phyloP scores from a whole-genome alignment of 2,113 vertebrate species.

The Lophotis ruficrista region DNA sequence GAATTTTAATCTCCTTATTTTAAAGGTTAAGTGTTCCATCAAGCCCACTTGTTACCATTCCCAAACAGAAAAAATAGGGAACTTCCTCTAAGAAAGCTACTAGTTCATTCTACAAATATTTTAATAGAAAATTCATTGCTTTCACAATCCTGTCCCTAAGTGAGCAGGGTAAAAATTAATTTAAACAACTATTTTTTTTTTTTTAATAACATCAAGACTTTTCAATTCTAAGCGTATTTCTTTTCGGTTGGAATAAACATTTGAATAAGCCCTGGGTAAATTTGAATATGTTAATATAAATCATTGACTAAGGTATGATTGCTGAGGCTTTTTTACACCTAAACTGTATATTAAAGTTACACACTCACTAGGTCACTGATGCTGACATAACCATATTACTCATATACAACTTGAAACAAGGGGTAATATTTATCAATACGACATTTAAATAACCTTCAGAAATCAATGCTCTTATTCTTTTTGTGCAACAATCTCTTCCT shows the following conservation, averaged over 20 bases:
- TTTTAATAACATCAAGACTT: neutral
- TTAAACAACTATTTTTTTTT: neutral
- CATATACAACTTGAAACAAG: neutral
- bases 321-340: neutral
- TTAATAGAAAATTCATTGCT: neutral
- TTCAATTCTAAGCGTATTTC: neutral
- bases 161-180: neutral
- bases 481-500: neutral
- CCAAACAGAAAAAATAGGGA: neutral
- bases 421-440: neutral
- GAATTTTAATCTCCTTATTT: conserved; percentile 44
- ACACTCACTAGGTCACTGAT: neutral
- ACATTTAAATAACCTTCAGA: neutral
- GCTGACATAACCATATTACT: neutral
- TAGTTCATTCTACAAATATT: conserved; percentile 36
- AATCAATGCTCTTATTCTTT: neutral
- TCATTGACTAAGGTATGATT: neutral
- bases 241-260: neutral
- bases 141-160: neutral
- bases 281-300: neutral
- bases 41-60: neutral
- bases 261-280: neutral
- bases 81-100: conserved; percentile 30
- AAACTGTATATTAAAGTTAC: neutral
- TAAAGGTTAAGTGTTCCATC: conserved; percentile 66